Conservation (phyloP, 2,113 vertebrate genomes). For the Vidua chalybeata region DNA sequence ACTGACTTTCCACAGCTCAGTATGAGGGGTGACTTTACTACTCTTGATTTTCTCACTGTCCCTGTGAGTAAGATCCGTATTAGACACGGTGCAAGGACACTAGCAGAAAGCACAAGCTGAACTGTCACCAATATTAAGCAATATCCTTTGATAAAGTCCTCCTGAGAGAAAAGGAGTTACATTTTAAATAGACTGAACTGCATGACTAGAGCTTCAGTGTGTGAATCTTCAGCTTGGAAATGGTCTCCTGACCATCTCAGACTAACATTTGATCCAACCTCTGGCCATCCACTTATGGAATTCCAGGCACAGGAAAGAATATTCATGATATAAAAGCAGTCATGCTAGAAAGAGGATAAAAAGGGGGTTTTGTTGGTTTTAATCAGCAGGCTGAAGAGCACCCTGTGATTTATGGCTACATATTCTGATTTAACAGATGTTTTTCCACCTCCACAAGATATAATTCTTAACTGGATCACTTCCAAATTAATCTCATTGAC, state of each 20-base stretch:
- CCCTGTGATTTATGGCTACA: not conserved
- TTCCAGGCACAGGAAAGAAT: not conserved
- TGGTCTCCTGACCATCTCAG: not conserved
- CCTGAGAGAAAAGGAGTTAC: not conserved
- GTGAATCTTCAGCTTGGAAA: not conserved
- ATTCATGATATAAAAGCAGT: not conserved
- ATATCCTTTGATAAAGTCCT: not conserved
- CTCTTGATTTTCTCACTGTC: not conserved
- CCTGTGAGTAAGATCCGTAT: not conserved
- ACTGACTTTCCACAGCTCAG: not conserved
- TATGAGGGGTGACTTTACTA: not conserved
- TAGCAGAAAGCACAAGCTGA: not conserved
- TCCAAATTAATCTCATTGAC: constrained; percentile 27
- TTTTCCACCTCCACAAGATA: not conserved
- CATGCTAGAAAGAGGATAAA: not conserved
- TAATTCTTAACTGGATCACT: constrained; percentile 15
- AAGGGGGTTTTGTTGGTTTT: not conserved
- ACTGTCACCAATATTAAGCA: not conserved
- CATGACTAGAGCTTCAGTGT: not conserved
- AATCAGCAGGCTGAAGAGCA: not conserved
- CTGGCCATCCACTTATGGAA: not conserved
- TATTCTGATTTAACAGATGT: constrained; percentile 16
- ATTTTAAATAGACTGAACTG: not conserved
- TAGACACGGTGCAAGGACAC: accelerated
- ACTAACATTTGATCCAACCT: not conserved